Conservation (phyloP, 1,140 invertebrate genomes). For the Galleria mellonella region DNA sequence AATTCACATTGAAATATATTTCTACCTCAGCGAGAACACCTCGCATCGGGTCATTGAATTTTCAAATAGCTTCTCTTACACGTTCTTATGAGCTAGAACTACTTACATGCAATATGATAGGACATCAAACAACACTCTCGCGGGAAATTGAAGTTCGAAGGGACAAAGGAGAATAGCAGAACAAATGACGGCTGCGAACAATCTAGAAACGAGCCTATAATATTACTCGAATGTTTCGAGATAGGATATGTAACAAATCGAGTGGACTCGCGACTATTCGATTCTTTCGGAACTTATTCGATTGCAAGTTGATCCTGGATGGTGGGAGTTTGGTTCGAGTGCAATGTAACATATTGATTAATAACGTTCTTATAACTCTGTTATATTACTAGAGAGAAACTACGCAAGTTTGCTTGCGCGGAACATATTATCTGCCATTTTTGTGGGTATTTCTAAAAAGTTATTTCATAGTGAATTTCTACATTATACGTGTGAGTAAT, state of each 20-base stretch:
- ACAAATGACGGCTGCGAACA: neutral
- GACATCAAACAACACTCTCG: constrained; percentile 1
- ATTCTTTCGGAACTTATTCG: neutral
- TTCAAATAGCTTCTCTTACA: neutral
- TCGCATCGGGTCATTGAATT: neutral
- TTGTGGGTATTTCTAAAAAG: too few species aligned
- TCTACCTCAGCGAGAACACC: too few species aligned
- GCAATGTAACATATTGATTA: too few species aligned
- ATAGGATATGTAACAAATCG: neutral
- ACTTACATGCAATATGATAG: constrained; percentile 5
- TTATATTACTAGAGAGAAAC: too few species aligned
- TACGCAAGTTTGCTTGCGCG: too few species aligned
- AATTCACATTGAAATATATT: too few species aligned
- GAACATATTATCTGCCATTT: too few species aligned
- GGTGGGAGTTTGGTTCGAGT: neutral
- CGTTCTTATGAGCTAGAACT: neutral
- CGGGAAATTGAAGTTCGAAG: neutral
- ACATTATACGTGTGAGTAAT: too few species aligned
- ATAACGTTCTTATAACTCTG: too few species aligned
- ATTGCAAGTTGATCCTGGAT: neutral
- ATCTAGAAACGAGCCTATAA: constrained; percentile 1
- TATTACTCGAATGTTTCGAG: neutral
- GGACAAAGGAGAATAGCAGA: constrained; percentile 1
- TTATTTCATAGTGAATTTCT: too few species aligned
- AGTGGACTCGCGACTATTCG: neutral